Conservation (phyloP, 2,113 vertebrate genomes). For the Hiodon tergisus region DNA sequence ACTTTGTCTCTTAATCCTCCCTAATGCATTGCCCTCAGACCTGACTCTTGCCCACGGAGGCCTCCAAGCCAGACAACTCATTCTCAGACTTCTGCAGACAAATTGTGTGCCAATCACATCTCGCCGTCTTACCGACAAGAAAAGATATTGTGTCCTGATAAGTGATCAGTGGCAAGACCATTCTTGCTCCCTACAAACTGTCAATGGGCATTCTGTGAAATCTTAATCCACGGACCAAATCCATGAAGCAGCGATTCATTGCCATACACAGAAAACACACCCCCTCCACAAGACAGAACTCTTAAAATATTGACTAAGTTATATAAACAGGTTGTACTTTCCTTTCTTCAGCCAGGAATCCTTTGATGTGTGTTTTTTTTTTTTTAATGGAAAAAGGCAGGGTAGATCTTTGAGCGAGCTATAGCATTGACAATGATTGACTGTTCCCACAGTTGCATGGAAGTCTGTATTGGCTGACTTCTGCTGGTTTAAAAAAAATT, state of each 20-base stretch:
- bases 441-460: slow-evolving; percentile 36
- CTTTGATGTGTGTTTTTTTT: slow-evolving; percentile 37
- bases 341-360: slow-evolving; percentile 28
- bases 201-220: slow-evolving; percentile 23
- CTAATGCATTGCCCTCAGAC: neutral
- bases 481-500: slow-evolving; percentile 37
- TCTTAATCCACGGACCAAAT: slow-evolving; percentile 34
- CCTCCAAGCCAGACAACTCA: neutral
- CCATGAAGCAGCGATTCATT: slow-evolving; percentile 25
- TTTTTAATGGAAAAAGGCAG: slow-evolving; percentile 15
- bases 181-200: slow-evolving; percentile 30
- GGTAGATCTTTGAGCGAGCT: slow-evolving; percentile 38
- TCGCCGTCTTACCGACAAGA: slow-evolving; percentile 17
- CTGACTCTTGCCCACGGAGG: slow-evolving; percentile 3
- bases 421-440: slow-evolving; percentile 43
- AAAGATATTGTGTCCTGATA: slow-evolving; percentile 34
- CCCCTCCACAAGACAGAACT: slow-evolving; percentile 31
- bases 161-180: slow-evolving; percentile 34
- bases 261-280: slow-evolving; percentile 22
- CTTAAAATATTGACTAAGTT: slow-evolving; percentile 32
- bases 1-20: neutral
- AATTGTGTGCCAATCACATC: neutral
- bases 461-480: neutral
- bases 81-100: neutral
- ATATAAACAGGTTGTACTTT: slow-evolving; percentile 35